phyloP scores from a whole-genome alignment of 2,888 invertebrate genomes.

The Polia nebulosa region DNA sequence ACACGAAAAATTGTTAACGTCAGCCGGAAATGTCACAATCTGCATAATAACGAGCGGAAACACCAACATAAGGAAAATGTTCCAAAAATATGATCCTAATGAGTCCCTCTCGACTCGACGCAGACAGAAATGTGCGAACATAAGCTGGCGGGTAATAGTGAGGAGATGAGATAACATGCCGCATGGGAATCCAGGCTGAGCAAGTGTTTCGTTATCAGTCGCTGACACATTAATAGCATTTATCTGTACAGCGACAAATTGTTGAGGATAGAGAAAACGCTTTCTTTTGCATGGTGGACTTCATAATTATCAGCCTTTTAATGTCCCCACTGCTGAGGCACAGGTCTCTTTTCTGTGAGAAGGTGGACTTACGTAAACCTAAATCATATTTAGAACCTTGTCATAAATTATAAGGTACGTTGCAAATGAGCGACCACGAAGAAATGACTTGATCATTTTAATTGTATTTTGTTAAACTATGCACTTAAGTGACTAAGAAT shows the following conservation, averaged over 20 bases:
- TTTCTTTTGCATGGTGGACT: too few species aligned
- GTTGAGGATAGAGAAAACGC: not conserved
- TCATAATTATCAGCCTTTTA: too few species aligned
- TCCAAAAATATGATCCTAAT: slow-evolving; percentile 17
- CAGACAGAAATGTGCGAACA: slow-evolving; percentile 9
- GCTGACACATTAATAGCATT: not conserved
- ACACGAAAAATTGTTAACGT: slow-evolving; percentile 34
- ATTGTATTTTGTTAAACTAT: too few species aligned
- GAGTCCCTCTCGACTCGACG: slow-evolving; percentile 5
- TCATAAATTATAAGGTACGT: too few species aligned
- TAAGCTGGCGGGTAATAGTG: not conserved
- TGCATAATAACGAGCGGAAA: slow-evolving; percentile 50
- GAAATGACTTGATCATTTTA: too few species aligned
- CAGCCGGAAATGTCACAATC: slow-evolving; percentile 45
- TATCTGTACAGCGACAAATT: not conserved
- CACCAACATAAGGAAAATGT: slow-evolving; percentile 35
- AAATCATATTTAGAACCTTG: not conserved
- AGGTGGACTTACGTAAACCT: not conserved
- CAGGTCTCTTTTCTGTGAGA: too few species aligned
- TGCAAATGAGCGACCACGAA: too few species aligned
- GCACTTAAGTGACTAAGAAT: too few species aligned
- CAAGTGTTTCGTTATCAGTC: too few species aligned
- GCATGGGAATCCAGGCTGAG: not conserved
- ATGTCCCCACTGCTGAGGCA: too few species aligned
- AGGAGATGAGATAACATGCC: not conserved